These are phyloP conservation scores for Ophiothrix spiculata DNA, from an alignment of 35 echinoderm and acorn worm genomes.

Conservation along the genomic window DNA sequence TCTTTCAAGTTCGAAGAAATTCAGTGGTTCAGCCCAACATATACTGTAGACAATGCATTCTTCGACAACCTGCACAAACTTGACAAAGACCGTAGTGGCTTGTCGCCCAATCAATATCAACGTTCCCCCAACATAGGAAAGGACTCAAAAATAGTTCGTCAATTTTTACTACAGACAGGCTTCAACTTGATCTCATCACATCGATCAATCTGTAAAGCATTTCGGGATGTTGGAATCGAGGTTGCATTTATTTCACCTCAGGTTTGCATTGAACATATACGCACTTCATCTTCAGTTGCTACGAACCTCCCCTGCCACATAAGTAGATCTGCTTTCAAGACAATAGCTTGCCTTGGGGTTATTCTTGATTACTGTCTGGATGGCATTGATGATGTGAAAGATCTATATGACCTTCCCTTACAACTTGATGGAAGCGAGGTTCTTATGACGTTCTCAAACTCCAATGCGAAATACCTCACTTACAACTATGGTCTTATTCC, in stretches of 20 bases:
- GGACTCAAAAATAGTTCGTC: background rate
- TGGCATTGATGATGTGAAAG: background rate
- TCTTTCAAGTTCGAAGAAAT: slow-evolving; percentile 9
- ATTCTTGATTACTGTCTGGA: slow-evolving; percentile 26
- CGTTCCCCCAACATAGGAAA: background rate
- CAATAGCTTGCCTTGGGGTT: background rate
- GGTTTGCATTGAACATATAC: background rate
- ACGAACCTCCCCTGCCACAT: background rate
- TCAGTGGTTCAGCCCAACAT: background rate
- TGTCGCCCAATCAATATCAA: background rate
- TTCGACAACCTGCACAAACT: background rate
- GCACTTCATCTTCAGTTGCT: background rate
- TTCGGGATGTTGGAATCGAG: background rate
- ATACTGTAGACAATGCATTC: background rate
- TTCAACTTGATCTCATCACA: background rate
- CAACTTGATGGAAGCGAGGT: background rate
- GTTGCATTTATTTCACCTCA: background rate
- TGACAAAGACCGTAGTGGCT: background rate
- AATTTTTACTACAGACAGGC: background rate
- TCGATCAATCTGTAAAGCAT: background rate
- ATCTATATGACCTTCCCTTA: background rate
- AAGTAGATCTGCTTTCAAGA: background rate
- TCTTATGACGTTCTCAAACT: background rate
- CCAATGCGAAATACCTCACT: background rate
- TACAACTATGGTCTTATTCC: background rate